phyloP scores from a whole-genome alignment of 2,113 vertebrate genomes.

The Pycnonotus jocosus region DNA sequence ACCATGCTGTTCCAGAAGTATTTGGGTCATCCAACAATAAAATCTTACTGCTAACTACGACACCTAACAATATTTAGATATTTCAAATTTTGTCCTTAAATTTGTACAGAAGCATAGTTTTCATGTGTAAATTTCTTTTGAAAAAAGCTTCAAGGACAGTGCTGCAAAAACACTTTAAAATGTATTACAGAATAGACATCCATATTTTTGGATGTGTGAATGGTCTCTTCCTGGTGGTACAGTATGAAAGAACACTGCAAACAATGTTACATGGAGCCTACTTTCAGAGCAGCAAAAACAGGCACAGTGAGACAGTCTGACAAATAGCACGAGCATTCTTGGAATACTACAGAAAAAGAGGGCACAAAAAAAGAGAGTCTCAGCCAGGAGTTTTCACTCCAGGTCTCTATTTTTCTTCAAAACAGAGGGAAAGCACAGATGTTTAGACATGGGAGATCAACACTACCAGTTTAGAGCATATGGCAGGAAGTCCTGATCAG shows the following conservation, averaged over 20 bases:
- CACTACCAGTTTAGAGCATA: neutral
- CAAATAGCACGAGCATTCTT: neutral
- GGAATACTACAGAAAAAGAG: neutral
- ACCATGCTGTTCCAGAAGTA: neutral
- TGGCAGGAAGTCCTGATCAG: neutral
- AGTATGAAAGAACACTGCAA: neutral
- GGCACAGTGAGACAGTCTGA: neutral
- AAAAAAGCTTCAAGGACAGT: neutral
- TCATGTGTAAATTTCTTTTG: neutral
- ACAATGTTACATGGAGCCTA: neutral
- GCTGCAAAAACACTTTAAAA: neutral
- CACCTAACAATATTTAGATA: neutral
- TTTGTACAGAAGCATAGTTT: neutral
- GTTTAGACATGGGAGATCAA: neutral
- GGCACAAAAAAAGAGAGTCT: neutral
- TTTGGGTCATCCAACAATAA: neutral
- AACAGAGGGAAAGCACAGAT: neutral
- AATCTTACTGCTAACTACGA: neutral
- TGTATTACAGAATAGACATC: neutral
- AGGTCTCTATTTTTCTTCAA: neutral
- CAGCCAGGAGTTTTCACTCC: neutral
- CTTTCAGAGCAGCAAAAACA: neutral
- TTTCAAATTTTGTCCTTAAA: neutral
- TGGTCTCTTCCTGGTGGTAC: neutral
- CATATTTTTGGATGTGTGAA: rapidly evolving